phyloP scores from a whole-genome alignment of 2,113 vertebrate genomes.

The Dryoscopus gambensis region DNA sequence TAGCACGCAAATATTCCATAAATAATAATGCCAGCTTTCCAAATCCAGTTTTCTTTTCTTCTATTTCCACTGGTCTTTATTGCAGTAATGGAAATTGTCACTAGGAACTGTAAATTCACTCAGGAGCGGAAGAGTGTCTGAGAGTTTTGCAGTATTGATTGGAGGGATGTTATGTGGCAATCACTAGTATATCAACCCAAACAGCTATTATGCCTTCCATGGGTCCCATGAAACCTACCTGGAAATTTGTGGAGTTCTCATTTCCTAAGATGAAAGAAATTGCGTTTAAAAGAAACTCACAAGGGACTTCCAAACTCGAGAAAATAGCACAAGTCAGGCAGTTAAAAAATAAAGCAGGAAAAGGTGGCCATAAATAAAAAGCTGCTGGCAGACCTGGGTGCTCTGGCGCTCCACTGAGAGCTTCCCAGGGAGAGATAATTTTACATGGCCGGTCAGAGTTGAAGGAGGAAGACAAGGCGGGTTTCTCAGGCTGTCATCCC shows the following conservation, averaged over 20 bases:
- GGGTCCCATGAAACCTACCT: neutral
- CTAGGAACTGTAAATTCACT: neutral
- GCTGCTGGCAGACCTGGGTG: neutral
- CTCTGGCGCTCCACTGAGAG: neutral
- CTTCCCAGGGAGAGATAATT: neutral
- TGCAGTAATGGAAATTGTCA: neutral
- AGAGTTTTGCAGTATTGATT: neutral
- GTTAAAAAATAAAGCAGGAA: neutral
- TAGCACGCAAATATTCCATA: neutral
- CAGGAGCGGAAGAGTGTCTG: neutral
- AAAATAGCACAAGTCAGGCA: neutral
- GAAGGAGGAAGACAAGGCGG: neutral
- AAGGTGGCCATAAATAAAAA: neutral
- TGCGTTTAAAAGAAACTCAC: neutral
- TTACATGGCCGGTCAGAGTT: neutral
- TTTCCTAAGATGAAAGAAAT: neutral
- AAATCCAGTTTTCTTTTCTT: neutral
- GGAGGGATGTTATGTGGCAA: neutral
- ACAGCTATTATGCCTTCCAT: neutral
- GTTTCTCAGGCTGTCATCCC: neutral
- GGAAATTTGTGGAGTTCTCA: neutral
- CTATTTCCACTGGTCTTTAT: neutral
- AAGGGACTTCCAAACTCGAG: neutral
- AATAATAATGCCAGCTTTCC: neutral
- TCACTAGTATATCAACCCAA: neutral